A percentile compares a stretch with the other conserved stretches of the same genome.
Conservation (phyloP, 2,888 invertebrate genomes). For the Himalopsyche anomala region DNA sequence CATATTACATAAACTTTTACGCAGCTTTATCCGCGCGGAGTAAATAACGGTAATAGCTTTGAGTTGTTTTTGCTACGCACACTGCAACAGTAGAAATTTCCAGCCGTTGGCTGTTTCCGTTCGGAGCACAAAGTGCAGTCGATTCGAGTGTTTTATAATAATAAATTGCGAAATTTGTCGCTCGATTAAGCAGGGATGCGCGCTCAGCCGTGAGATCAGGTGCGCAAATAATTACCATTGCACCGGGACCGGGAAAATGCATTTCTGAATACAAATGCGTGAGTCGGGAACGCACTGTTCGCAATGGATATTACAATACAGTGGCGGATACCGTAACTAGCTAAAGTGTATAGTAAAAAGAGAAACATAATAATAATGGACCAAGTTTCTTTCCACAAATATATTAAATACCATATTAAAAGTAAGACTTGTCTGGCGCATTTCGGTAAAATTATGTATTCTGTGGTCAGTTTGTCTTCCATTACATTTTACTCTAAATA, state of each 20-base stretch:
- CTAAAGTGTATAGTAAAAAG: no score
- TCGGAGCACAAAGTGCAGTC: conserved; percentile 27
- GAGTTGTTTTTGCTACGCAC: neutral
- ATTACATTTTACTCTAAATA: no score
- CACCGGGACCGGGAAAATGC: conserved; percentile 36
- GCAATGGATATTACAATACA: neutral
- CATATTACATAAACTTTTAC: no score
- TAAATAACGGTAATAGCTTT: neutral
- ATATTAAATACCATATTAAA: no score
- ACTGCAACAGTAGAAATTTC: conserved; percentile 14
- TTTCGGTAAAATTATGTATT: no score
- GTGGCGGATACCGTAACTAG: no score
- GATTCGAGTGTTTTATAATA: conserved; percentile 32
- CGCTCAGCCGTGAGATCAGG: conserved; percentile 35
- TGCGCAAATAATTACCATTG: conserved; percentile 37
- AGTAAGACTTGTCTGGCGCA: no score
- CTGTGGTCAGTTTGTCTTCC: no score
- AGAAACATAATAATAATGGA: no score
- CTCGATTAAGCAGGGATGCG: conserved; percentile 28
- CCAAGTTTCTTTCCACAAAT: no score
- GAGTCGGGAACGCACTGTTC: neutral
- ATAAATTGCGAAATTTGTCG: conserved; percentile 34
- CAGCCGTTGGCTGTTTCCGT: conserved; percentile 34
- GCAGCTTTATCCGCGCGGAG: no score
- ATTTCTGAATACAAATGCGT: neutral